Base-by-base conservation (phyloP, 1,140 invertebrate species). In the Thaumetopoea pityocampa region DNA sequence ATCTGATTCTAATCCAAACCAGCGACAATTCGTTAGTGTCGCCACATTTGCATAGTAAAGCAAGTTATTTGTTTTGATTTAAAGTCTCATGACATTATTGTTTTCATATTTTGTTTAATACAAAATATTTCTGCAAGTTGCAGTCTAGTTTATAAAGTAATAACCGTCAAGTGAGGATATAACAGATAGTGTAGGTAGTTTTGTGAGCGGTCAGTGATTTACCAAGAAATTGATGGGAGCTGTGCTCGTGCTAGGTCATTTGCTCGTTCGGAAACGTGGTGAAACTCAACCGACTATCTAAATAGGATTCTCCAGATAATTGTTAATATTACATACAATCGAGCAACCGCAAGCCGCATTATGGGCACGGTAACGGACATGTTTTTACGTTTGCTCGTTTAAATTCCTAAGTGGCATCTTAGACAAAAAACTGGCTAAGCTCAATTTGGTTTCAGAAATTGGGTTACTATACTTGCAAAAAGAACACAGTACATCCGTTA, bases 321-420 rank as follows among this genome's bases (percentile, higher is more conserved):
- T 45, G 44, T 44, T 42, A 43, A 40, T 38, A 57, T 55, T 55
- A 65, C 53, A 49, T 44, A 56, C 47, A 59, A 53, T 52, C 47
- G 41, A 41, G 29, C 30, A 57, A 67, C 59, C 63, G 53, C 59
- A 63, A 51, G 48, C 44, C 40, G 35, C 44, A 51, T 52, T 36
- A 51, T 49, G 47, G 35, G 26, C 48, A 51, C 44, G 32, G 46
- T 68, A 66, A 63, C 66, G 52, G 65, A 48, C 43, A 11, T 17
- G 56, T 66, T 68, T 66, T 68, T 65, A 43, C 51, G 23, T 51
- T 48, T 32, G 18, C 51, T 51, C 37, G 54, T 60, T 64, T 52
- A 36, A 34, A 54, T 47, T 57, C 23, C 26, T 41, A 46, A 65
- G 57, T 56, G 22, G 43, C 32, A 16, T 49, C 24, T 41, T 56